Evolutionary conservation across 2,113 vertebrate genomes (phyloP).

Genomic region (Salvelinus namaycush): DNA sequence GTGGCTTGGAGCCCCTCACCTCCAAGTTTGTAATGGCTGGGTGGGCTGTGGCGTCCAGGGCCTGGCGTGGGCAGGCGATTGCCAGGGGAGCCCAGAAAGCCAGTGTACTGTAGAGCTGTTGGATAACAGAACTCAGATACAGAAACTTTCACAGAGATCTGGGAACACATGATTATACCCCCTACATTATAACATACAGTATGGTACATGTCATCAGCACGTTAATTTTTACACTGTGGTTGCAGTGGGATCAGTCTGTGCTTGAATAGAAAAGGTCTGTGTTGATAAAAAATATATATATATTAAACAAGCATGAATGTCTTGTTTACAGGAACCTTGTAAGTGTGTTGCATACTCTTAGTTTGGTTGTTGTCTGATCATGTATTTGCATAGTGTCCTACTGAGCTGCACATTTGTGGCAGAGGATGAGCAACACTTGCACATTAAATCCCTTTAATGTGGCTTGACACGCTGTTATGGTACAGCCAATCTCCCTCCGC

Average conservation of each 20-base stretch:
- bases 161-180: background rate
- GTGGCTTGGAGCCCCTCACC: constrained; percentile 89
- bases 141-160: background rate
- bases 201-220: no score
- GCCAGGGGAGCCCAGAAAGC: constrained; percentile 85
- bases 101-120: constrained; percentile 91
- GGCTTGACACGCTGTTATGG: constrained; percentile 7
- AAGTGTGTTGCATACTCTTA: background rate
- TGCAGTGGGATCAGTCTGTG: background rate
- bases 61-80: constrained; percentile 82
- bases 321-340: background rate
- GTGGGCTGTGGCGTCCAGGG: constrained; percentile 83
- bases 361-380: background rate
- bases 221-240: background rate
- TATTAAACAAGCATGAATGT: background rate
- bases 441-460: constrained; percentile 5
- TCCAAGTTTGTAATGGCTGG: constrained; percentile 86
- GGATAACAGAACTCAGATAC: constrained; percentile 67
- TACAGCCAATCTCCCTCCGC: background rate
- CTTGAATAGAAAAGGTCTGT: background rate
- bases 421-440: background rate
- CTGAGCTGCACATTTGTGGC: background rate
- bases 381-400: background rate
- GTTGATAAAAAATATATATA: background rate
- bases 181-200: no score